phyloP scores from a whole-genome alignment of 2,113 vertebrate species.

The Chiloscyllium plagiosum region DNA sequence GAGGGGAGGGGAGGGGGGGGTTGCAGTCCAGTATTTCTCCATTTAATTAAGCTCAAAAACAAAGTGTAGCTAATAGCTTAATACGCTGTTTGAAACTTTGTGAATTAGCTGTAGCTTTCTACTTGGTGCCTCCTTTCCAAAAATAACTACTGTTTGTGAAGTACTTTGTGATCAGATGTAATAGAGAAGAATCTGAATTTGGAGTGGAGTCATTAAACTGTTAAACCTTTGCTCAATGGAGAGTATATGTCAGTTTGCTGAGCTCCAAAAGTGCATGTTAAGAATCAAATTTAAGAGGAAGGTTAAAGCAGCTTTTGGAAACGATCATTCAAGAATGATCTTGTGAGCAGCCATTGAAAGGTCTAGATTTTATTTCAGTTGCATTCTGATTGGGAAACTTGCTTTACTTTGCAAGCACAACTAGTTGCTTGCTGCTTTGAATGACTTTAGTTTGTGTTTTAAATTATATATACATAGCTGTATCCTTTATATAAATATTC shows the following conservation, averaged over 20 bases:
- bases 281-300: background rate
- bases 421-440: background rate
- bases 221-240: background rate
- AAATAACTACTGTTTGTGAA: background rate
- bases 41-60: background rate
- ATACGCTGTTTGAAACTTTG: background rate
- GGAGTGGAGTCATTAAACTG: background rate
- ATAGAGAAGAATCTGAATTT: background rate
- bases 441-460: background rate
- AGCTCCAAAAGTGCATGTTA: too few species aligned
- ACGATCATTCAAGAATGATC: too few species aligned
- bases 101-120: background rate
- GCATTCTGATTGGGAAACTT: background rate
- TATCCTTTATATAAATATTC: too few species aligned
- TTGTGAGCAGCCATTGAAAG: background rate
- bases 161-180: background rate
- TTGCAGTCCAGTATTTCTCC: background rate
- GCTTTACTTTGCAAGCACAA: background rate
- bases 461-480: background rate
- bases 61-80: background rate
- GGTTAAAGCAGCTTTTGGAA: background rate
- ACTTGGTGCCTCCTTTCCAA: background rate
- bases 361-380: background rate
- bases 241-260: background rate
- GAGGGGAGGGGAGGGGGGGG: too few species aligned